Percentiles rank a stretch among this genome's conserved stretches.
These are phyloP conservation scores for Stegostoma tigrinum DNA, from an alignment of 2,113 vertebrate species.

Conservation along the genomic window DNA sequence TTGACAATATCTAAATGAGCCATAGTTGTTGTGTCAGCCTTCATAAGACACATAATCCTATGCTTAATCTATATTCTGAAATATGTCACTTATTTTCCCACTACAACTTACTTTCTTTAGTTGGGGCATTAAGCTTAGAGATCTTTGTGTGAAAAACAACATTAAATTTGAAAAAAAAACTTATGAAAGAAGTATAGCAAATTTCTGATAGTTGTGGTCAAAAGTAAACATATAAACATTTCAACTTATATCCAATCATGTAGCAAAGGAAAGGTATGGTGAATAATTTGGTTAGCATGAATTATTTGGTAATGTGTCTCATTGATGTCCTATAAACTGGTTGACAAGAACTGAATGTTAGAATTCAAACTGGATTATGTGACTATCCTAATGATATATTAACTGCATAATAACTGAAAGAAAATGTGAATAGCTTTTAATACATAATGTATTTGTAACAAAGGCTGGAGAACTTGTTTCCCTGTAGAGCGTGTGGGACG, in stretches of 20 bases:
- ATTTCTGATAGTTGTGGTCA: neutral
- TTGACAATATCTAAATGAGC: neutral
- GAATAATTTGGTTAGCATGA: neutral
- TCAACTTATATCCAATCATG: neutral
- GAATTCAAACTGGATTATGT: neutral
- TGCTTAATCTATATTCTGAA: neutral
- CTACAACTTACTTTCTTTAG: neutral
- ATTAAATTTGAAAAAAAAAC: neutral
- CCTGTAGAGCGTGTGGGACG: neutral
- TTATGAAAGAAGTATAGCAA: neutral
- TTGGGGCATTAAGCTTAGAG: neutral
- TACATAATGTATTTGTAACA: conserved; percentile 13
- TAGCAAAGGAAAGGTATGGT: neutral
- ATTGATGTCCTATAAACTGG: neutral
- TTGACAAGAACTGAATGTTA: neutral
- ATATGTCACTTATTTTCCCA: neutral
- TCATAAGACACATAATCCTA: neutral
- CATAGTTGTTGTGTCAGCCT: neutral
- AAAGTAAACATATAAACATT: neutral
- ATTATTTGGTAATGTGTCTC: neutral
- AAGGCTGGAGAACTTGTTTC: neutral
- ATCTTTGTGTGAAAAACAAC: neutral
- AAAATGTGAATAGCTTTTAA: neutral
- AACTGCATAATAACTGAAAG: neutral
- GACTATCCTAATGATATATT: neutral